These are phyloP conservation scores for Eubucco bourcierii DNA, from an alignment of 2,113 vertebrate genomes.

Conservation along the genomic window DNA sequence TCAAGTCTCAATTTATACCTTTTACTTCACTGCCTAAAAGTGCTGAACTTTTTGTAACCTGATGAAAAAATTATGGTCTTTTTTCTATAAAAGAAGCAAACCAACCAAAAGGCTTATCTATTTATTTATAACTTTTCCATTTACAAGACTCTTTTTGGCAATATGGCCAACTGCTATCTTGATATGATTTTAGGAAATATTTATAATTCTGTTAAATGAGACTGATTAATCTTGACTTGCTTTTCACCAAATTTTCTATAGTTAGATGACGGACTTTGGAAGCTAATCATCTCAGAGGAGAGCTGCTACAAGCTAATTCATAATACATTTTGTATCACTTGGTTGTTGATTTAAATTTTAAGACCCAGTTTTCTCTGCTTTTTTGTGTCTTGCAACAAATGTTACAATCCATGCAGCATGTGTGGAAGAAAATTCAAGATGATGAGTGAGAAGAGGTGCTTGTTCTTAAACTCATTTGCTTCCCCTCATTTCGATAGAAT, in stretches of 20 bases:
- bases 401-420: not conserved
- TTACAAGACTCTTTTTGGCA: conserved; percentile 17
- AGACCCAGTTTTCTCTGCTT: not conserved
- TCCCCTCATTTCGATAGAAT: not conserved
- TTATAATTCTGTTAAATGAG: conserved; percentile 59
- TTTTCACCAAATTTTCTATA: conserved; percentile 45
- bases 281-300: not conserved
- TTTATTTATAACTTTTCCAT: conserved; percentile 68
- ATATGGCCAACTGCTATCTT: conserved; percentile 51
- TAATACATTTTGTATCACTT: not conserved
- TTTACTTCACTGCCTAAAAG: conserved; percentile 22
- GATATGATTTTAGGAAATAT: conserved; percentile 55
- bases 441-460: not conserved
- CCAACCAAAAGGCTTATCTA: conserved; percentile 55
- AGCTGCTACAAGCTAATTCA: not conserved
- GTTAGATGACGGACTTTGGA: conserved; percentile 22
- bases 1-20: conserved; percentile 24
- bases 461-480: not conserved
- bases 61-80: conserved; percentile 64
- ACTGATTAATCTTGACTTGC: conserved; percentile 62
- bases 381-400: not conserved
- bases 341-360: not conserved
- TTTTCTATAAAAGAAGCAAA: conserved; percentile 42
- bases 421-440: not conserved
- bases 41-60: conserved; percentile 41